A percentile compares a stretch with the other conserved stretches of the same genome.
These are phyloP conservation scores for Hyperoplus immaculatus DNA, from an alignment of 2,797 vertebrate species.

Conservation along the genomic window DNA sequence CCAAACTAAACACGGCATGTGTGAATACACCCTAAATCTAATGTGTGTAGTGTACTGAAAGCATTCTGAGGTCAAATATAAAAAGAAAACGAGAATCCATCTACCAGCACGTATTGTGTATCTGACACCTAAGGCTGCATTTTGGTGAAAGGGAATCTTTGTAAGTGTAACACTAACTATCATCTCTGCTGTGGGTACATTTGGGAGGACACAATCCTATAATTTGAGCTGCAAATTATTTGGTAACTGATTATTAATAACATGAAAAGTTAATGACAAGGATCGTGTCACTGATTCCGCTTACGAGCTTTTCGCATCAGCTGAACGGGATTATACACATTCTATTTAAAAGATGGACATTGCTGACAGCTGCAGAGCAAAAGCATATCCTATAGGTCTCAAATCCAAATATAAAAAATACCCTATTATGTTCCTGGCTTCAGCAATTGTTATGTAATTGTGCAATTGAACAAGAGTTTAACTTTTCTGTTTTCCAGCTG, in stretches of 20 bases:
- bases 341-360: background rate
- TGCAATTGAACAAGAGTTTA: background rate
- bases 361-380: background rate
- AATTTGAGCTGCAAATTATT: background rate
- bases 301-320: background rate
- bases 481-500: constrained; percentile 25
- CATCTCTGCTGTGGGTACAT: background rate
- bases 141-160: background rate
- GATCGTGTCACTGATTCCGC: too few species aligned
- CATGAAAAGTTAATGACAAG: background rate
- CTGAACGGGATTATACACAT: background rate
- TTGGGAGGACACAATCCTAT: background rate
- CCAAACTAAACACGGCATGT: too few species aligned
- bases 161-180: background rate
- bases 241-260: background rate
- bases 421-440: background rate
- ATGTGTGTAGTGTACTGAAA: background rate
- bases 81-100: background rate
- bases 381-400: background rate
- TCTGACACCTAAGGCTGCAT: background rate
- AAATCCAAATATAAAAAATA: constrained; percentile 1
- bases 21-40: background rate
- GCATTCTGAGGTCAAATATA: background rate
- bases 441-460: background rate
- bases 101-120: background rate